Conservation (phyloP, 1,140 invertebrate species). For the Magallana gigas region DNA sequence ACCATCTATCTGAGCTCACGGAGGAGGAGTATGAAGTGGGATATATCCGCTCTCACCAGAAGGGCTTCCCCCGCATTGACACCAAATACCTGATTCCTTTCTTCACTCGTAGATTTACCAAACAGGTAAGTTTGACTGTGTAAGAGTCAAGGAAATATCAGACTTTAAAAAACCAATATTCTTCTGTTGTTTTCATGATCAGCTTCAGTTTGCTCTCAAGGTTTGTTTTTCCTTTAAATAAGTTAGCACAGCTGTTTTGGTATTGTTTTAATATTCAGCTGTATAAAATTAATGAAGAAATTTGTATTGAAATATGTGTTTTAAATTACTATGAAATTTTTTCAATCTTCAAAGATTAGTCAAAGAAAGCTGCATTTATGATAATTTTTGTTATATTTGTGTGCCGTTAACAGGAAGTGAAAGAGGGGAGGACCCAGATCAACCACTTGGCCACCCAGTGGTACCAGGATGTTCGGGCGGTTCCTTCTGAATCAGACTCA, state of each 20-base stretch:
- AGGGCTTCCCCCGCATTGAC: constrained; percentile 93
- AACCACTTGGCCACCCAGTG: constrained; percentile 96
- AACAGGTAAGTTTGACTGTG: constrained; percentile 81
- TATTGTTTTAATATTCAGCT: too few species aligned
- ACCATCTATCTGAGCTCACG: constrained; percentile 96
- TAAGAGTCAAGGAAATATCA: too few species aligned
- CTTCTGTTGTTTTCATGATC: too few species aligned
- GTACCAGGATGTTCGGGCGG: constrained; percentile 87
- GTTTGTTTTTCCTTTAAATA: too few species aligned
- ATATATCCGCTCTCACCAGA: constrained; percentile 81
- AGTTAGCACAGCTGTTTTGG: too few species aligned
- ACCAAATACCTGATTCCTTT: constrained; percentile 96
- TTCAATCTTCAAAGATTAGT: too few species aligned
- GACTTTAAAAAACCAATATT: too few species aligned
- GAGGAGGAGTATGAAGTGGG: constrained; percentile 94
- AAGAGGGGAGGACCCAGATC: constrained; percentile 97
- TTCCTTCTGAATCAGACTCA: constrained; percentile 73
- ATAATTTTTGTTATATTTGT: constrained; percentile 48
- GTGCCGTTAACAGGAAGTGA: constrained; percentile 87
- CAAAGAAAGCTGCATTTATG: too few species aligned
- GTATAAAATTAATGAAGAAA: too few species aligned
- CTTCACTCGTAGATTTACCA: constrained; percentile 95
- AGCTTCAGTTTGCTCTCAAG: too few species aligned
- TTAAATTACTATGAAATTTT: too few species aligned
- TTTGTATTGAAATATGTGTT: too few species aligned